These are phyloP conservation scores for Tricholaema leucomelas DNA, from an alignment of 2,113 vertebrate genomes.

Conservation along the genomic window DNA sequence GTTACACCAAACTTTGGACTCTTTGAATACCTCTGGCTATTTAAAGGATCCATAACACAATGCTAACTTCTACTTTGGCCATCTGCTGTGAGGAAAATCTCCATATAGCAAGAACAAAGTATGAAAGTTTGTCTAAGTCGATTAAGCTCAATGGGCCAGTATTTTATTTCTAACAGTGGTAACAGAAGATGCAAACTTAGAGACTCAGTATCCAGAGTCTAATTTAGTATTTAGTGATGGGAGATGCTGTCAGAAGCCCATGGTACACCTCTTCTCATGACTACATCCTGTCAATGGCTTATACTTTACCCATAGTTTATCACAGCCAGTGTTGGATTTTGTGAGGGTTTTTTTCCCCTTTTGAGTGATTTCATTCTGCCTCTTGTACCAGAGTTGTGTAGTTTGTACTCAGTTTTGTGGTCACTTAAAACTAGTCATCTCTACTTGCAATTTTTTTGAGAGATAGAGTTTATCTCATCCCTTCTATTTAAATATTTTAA, in stretches of 20 bases:
- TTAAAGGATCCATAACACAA: background rate
- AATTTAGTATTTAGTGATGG: background rate
- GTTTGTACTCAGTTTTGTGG: background rate
- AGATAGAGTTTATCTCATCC: background rate
- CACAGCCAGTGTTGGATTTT: background rate
- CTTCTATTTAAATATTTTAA: background rate
- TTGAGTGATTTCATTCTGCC: background rate
- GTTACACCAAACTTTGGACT: background rate
- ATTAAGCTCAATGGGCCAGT: background rate
- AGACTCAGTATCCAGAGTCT: background rate
- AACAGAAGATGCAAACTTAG: background rate
- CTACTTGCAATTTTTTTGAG: background rate
- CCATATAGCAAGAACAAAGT: background rate
- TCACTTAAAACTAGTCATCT: background rate
- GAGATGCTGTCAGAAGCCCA: background rate
- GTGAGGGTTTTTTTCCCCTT: background rate
- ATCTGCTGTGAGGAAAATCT: background rate
- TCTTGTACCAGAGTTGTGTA: background rate
- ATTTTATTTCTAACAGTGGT: background rate
- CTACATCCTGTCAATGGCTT: background rate
- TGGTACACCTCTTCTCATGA: background rate
- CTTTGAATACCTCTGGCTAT: background rate
- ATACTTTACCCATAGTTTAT: background rate
- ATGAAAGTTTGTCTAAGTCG: background rate
- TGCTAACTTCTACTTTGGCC: background rate